Evolutionary conservation across 1,140 invertebrate genomes (phyloP), one percentile per base, ranked within the genome.

Genomic region (Anastrepha obliqua): DNA sequence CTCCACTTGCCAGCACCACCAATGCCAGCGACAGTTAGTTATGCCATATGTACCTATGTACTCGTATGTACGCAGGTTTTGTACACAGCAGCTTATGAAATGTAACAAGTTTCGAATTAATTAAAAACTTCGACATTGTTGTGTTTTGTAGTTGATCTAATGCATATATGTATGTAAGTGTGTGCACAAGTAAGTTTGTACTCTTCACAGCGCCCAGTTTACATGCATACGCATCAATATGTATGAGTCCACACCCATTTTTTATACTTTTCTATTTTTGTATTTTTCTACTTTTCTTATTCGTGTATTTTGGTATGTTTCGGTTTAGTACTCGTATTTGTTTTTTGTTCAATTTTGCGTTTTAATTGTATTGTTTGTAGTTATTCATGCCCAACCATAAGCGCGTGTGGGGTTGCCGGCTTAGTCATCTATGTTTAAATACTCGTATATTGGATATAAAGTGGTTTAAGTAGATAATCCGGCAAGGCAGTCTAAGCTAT

Each of bases 41-140:
- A 13, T 4, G 8, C 5, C 60, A 62, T 5, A 62, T 62, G 60
- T 15, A 62, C 15, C 4, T 17, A 1, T 9, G 60, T 15, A 2
- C n/a, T 8, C 9, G n/a, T 62, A n/a, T 15, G 9, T 62, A 62
- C 0, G 6, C 29, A 20, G 64, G 64, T 5, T 67, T 67, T 20
- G 20, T 39, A 67, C 29, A 29, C 6, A 62, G 39, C 29, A 89
- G 91, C 91, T 92, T 92, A 92, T 92, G 91, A 92, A 92, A 92
- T 92, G 91, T 92, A 89, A 90, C 91, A 92, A 91, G 90, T 92
- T 92, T 90, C 91, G 91, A 90, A 92, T 91, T 92, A 92, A 92
- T 92, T 92, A 92, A 92, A 91, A 92, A 92, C 90, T 92, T 91
- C 55, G 86, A 88, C 89, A 88, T 85, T 67, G 81, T 85, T 70